These are phyloP conservation scores for Cataglyphis livida DNA, from an alignment of 2,888 invertebrate genomes.

Conservation along the genomic window DNA sequence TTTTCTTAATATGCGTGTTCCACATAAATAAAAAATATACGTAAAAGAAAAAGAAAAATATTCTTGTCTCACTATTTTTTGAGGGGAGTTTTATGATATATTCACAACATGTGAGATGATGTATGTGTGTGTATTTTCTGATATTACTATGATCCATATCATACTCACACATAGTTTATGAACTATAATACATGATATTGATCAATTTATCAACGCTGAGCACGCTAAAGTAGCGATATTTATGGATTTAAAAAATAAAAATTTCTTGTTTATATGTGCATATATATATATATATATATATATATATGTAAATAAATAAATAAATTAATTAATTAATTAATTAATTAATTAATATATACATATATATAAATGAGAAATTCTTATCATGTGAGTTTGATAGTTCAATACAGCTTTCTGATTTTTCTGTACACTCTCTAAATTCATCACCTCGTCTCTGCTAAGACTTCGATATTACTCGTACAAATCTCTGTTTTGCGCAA, in stretches of 20 bases:
- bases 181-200: neutral
- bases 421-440: neutral
- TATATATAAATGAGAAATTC: neutral
- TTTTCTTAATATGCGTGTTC: neutral
- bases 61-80: neutral
- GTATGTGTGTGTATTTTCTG: neutral
- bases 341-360: neutral
- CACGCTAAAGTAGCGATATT: neutral
- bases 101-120: neutral
- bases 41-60: neutral
- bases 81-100: neutral
- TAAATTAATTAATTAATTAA: no score
- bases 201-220: constrained; percentile 10
- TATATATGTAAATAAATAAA: neutral
- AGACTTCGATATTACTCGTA: neutral
- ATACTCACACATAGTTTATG: neutral
- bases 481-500: constrained; percentile 1
- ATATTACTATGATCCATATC: neutral
- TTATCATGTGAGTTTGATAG: neutral
- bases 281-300: neutral
- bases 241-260: neutral
- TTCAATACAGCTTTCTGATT: neutral
- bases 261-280: neutral
- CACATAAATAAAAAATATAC: neutral
- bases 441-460: neutral